Percentiles rank a stretch among this genome's conserved stretches.
Conservation (phyloP, 2,888 invertebrate genomes). For the Hypomecis punctinalis region DNA sequence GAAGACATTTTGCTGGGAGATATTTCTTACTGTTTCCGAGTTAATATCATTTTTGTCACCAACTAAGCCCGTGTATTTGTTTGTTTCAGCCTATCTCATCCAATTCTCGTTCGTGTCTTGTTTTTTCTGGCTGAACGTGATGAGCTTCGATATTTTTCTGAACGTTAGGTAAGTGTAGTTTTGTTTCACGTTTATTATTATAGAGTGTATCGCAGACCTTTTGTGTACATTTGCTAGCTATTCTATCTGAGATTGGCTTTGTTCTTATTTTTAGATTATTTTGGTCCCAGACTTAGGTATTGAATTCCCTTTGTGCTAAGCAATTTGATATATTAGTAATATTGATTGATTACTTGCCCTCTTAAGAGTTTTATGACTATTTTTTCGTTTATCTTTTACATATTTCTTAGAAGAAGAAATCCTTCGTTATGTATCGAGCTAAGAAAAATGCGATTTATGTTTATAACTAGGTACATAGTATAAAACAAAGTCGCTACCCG, state of each 20-base stretch:
- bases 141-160: conserved; percentile 88
- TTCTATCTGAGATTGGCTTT: conserved; percentile 8
- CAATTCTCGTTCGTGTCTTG: conserved; percentile 88
- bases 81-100: conserved; percentile 86
- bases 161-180: conserved; percentile 79
- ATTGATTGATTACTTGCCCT: too few species aligned
- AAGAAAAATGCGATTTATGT: too few species aligned
- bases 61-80: conserved; percentile 52
- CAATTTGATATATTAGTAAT: background rate
- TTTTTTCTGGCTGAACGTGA: conserved; percentile 88
- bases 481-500: too few species aligned
- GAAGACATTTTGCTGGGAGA: conserved; percentile 5
- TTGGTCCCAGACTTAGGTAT: background rate
- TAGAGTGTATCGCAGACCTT: conserved; percentile 12
- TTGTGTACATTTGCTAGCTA: conserved; percentile 12
- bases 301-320: background rate
- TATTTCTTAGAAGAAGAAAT: too few species aligned
- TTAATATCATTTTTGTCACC: conserved; percentile 24
- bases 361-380: too few species aligned
- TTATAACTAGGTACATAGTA: too few species aligned
- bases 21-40: conserved; percentile 6
- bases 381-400: too few species aligned
- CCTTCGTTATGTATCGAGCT: too few species aligned
- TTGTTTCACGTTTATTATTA: conserved; percentile 24
- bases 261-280: conserved; percentile 9